Base-by-base conservation (phyloP, 1,140 invertebrate genomes). In the Pemphigus obesinymphae region DNA sequence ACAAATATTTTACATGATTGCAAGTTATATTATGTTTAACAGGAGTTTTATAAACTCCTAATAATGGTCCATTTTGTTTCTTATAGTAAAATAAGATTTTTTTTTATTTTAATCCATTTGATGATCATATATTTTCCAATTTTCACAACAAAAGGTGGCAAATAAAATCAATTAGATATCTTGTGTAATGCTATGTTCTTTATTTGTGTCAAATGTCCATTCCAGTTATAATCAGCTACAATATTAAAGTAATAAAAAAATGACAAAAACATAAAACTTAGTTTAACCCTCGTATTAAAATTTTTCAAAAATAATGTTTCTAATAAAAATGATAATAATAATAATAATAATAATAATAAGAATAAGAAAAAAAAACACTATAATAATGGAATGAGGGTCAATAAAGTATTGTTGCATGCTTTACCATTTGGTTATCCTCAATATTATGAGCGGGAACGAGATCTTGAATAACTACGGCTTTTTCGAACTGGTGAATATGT, bases 401-500 rank as follows among this genome's bases (percentile, higher is more conserved):
- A 80, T 80, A 63, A 61, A 63, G 76, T 43, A 80, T 63, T 80
- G 53, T 80, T 63, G 53, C 76, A 80, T 80, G 76, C 76, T 80
- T 80, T 80, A 80, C 76, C 76, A 80, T 80, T 80, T 61, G 76
- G 55, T 80, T 73, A 50, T 73, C 76, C 76, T 80, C 76, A 63
- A 80, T 80, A 45, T 83, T 84, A 85, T 10, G 88, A 90, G 88
- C 94, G 90, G 85, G 92, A 94, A 88, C 93, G 91, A 86, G 94
- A 92, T 87, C 93, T 91, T 80, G 76, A 80, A 80, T 80, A 80
- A 63, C 76, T 80, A 43, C 37, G 76, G 63, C 76, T 80, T 63
- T 80, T 80, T 82, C 92, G 92, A 83, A 95, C 93, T 66, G 96
- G 93, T 72, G 95, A 96, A 88, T 95, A 94, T 7, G 92, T 93